A percentile compares a stretch with the other conserved stretches of the same genome.
Conservation (phyloP, 2,797 vertebrate genomes). For the Schizopygopsis malacanthus region DNA sequence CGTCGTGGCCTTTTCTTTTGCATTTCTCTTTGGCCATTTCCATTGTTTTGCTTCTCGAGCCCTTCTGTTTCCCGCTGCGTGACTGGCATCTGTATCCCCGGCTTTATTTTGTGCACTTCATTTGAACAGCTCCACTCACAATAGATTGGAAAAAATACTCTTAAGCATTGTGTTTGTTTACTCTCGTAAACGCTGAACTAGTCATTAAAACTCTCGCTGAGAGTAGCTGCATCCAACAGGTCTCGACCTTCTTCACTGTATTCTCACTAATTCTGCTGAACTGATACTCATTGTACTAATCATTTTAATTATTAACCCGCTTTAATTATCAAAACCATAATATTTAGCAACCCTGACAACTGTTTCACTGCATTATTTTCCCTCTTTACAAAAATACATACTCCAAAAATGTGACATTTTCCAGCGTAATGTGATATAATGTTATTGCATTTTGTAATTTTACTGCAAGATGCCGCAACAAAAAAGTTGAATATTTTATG, state of each 20-base stretch:
- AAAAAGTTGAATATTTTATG: background rate
- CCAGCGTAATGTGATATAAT: background rate
- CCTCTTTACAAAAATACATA: background rate
- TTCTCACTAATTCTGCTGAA: background rate
- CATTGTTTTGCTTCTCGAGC: background rate
- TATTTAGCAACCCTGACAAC: background rate
- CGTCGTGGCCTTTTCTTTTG: slow-evolving; percentile 12
- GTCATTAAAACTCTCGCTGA: background rate
- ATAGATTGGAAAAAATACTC: background rate
- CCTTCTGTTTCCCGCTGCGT: background rate
- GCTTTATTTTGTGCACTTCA: background rate
- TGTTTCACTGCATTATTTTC: background rate
- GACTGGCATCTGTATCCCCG: background rate
- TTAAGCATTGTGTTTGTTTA: background rate
- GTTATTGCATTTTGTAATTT: background rate
- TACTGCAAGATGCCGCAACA: background rate
- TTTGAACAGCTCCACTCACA: slow-evolving; percentile 1
- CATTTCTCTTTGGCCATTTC: slow-evolving; percentile 16
- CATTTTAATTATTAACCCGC: too few relatives aligned
- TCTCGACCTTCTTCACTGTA: background rate
- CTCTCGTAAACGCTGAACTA: background rate
- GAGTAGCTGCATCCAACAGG: background rate
- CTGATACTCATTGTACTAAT: background rate
- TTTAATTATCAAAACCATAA: background rate
- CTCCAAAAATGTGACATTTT: background rate